Evolutionary conservation across 2,888 invertebrate species (phyloP).

Genomic region (Lamellibrachia satsuma): DNA sequence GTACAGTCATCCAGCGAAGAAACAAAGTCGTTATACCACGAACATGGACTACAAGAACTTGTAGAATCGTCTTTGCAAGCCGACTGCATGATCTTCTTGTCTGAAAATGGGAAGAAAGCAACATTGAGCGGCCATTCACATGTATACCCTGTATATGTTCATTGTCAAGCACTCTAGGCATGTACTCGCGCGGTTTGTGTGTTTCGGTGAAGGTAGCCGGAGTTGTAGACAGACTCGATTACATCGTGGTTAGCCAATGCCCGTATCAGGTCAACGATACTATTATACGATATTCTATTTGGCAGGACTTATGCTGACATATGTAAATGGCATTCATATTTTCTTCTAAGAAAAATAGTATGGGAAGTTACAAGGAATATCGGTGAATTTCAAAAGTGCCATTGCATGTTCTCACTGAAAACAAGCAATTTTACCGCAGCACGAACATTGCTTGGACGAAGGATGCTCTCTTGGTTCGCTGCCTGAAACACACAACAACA

Average conservation of each 20-base stretch:
- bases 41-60: too few species aligned
- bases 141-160: background rate
- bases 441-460: background rate
- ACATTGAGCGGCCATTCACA: background rate
- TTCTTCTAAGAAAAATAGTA: background rate
- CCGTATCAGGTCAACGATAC: background rate
- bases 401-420: background rate
- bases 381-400: background rate
- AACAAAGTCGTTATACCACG: too few species aligned
- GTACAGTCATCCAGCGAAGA: too few species aligned
- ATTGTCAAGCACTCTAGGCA: background rate
- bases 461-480: background rate
- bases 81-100: too few species aligned
- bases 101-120: too few species aligned
- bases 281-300: background rate
- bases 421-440: background rate
- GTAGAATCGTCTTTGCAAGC: too few species aligned
- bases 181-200: background rate
- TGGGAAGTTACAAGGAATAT: background rate
- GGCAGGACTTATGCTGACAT: background rate
- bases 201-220: background rate
- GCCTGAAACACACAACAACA: background rate
- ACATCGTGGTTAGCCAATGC: background rate
- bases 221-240: background rate
- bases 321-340: background rate